Evolutionary conservation across 2,888 invertebrate genomes (phyloP).

Genomic region (Platycnemis pennipes): DNA sequence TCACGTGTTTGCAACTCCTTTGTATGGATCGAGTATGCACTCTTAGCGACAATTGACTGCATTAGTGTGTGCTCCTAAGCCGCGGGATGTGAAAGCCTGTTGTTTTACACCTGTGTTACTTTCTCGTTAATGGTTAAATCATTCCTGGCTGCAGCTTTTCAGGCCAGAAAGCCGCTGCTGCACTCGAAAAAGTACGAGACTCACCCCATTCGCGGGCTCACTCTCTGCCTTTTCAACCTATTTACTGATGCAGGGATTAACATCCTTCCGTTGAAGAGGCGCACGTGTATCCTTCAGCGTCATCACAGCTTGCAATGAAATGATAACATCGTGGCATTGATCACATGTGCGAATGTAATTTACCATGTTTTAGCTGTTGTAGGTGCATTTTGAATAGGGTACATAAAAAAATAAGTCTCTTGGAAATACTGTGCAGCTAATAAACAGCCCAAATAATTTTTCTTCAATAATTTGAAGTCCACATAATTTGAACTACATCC

Average conservation of each 20-base stretch:
- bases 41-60: background rate
- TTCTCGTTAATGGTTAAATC: background rate
- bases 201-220: background rate
- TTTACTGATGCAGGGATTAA: background rate
- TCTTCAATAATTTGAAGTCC: too few species aligned
- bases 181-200: background rate
- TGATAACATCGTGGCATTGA: too few species aligned
- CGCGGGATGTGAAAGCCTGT: background rate
- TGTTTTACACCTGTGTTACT: background rate
- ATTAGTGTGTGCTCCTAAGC: background rate
- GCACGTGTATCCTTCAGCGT: too few species aligned
- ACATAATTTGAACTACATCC: too few species aligned
- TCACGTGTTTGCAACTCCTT: background rate
- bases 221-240: background rate
- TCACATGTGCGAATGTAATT: too few species aligned
- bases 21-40: background rate
- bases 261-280: background rate
- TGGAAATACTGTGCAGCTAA: too few species aligned
- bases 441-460: too few species aligned
- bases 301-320: too few species aligned
- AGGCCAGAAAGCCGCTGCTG: background rate
- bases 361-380: too few species aligned
- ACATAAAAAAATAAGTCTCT: too few species aligned
- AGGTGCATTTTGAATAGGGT: too few species aligned
- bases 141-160: background rate